Base-by-base conservation (phyloP, 2,797 vertebrate genomes). In the Sparidentex hasta region DNA sequence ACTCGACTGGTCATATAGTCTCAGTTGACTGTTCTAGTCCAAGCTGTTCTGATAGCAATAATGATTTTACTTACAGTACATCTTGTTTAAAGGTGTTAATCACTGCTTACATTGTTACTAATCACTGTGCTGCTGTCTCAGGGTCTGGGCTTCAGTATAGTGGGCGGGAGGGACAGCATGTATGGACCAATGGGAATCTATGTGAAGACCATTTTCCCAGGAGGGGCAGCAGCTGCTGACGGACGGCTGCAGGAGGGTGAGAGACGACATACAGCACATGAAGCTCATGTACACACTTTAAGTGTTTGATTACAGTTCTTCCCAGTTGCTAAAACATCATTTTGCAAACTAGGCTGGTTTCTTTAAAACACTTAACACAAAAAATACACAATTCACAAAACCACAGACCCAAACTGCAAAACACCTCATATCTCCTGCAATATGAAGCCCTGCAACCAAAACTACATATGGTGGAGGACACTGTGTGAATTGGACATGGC, bases 111-210 rank as follows among this genome's bases (percentile, higher is more conserved):
- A 7, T 16, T 50, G 29, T 13, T 27, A 18, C 47, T 52, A 21
- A 7, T 41, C 18, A 52, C n/a, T 48, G 12, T 73, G 16, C 12
- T 71, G 13, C 23, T 78, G 44, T 66, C 46, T 4, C 69, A 95
- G 98, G 97, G 97, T 66, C 91, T 99, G 67, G 98, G 98, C 64
- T 99, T 99, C 94, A 99, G 98, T 77, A 98, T 99, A 0, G 98
- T 98, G 1, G 98, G 98, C 29, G 98, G 98, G 0, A 94, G 93
- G 86, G 98, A 99, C 95, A 99, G 97, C 88, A 96, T 97, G 90
- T 97, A 97, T 0, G 98, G 98, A 18, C 97, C 97, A 21, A 98
- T 99, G 93, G 98, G 98, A 52, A 99, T 99, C 83, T 99, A 98
- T 0, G 97, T 99, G 25, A 99, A 98, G 92, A 99, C 96, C 54